Percentiles rank a stretch among this genome's conserved stretches.
Evolutionary conservation across 1,140 invertebrate genomes (phyloP).

Genomic region (Mycetomoellerius zeteki): DNA sequence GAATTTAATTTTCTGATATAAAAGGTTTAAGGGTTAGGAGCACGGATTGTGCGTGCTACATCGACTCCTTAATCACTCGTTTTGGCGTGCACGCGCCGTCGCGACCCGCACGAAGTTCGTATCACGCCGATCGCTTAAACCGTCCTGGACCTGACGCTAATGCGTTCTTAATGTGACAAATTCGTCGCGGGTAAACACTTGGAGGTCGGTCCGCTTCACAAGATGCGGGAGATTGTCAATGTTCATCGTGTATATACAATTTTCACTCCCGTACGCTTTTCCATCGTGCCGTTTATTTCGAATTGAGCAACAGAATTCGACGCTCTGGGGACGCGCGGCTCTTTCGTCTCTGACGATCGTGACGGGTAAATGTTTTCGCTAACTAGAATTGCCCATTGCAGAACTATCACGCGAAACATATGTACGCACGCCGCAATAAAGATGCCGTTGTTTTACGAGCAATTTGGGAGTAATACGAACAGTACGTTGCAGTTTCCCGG

Average conservation of each 20-base stretch:
- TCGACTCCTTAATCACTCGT: constrained; percentile 13
- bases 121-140: constrained; percentile 81
- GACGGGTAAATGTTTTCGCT: constrained; percentile 12
- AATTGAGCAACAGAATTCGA: background rate
- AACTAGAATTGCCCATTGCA: constrained; percentile 19
- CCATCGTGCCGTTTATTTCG: background rate
- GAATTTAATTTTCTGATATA: background rate
- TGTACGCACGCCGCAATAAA: constrained; percentile 8
- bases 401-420: constrained; percentile 33
- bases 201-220: background rate
- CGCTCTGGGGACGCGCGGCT: background rate
- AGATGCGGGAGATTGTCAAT: constrained; percentile 25
- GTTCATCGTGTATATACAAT: background rate
- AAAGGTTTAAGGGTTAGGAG: background rate
- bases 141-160: constrained; percentile 81
- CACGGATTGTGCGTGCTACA: background rate
- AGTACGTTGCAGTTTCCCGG: background rate
- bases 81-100: constrained; percentile 30
- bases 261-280: constrained; percentile 26
- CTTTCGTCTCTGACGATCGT: background rate
- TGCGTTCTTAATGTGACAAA: constrained; percentile 83
- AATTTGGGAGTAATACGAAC: constrained; percentile 42
- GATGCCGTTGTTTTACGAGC: constrained; percentile 54
- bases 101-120: constrained; percentile 66
- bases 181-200: constrained; percentile 74